These are phyloP conservation scores for Mythimna vitellina DNA, from an alignment of 2,888 invertebrate genomes.

Conservation along the genomic window DNA sequence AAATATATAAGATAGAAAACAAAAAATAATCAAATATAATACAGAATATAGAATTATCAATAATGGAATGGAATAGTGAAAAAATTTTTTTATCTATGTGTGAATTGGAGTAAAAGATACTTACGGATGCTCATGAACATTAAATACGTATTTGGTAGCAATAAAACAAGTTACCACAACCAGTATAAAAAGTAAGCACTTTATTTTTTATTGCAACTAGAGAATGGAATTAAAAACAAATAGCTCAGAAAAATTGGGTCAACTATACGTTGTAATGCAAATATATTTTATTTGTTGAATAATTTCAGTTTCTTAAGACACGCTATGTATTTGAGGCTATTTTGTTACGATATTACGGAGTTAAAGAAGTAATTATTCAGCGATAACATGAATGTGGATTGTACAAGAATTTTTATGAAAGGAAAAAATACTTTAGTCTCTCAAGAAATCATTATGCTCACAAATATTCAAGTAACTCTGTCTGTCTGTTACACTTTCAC, in stretches of 20 bases:
- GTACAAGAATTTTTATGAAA: background rate
- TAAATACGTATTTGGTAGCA: background rate
- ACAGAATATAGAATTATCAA: too few species aligned
- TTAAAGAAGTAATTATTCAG: constrained; percentile 43
- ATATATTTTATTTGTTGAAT: constrained; percentile 47
- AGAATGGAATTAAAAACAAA: constrained; percentile 32
- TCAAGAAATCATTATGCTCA: background rate
- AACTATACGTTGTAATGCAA: constrained; percentile 53
- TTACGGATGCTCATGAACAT: constrained; percentile 3
- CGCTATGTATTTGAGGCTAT: constrained; percentile 43
- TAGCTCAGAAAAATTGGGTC: constrained; percentile 53
- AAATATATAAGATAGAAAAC: too few species aligned
- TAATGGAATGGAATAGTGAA: background rate
- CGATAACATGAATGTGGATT: constrained; percentile 5
- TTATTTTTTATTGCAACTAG: constrained; percentile 26
- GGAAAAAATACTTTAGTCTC: background rate
- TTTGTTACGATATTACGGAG: constrained; percentile 22
- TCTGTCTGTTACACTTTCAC: too few species aligned
- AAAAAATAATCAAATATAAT: too few species aligned
- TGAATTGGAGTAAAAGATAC: too few species aligned
- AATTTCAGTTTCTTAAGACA: constrained; percentile 46
- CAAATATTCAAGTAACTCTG: background rate
- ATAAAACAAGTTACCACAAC: background rate
- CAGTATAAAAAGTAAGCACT: background rate
- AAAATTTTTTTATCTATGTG: too few species aligned